A percentile compares a stretch with the other conserved stretches of the same genome.
These are phyloP conservation scores for Casuarius casuarius DNA, from an alignment of 2,113 vertebrate species.

Conservation along the genomic window DNA sequence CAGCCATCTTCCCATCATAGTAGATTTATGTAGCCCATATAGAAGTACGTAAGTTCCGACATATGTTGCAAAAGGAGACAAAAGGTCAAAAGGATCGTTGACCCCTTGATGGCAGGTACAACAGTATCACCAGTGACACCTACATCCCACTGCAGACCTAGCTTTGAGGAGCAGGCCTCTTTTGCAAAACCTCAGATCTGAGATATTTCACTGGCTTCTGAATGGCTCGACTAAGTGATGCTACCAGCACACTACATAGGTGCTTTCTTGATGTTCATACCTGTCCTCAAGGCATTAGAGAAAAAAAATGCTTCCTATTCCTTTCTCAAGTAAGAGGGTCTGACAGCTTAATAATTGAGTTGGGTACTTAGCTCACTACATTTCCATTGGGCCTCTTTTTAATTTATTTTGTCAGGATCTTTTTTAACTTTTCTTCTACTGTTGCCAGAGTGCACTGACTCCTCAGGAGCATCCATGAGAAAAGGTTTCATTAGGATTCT, in stretches of 20 bases:
- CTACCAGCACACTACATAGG: neutral
- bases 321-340: neutral
- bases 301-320: neutral
- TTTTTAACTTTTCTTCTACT: neutral
- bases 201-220: neutral
- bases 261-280: neutral
- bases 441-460: neutral
- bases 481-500: neutral
- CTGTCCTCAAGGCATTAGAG: neutral
- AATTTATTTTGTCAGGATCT: slow-evolving; percentile 5
- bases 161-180: neutral
- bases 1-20: neutral
- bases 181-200: neutral
- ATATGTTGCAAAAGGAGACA: neutral
- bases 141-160: neutral
- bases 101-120: neutral
- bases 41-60: neutral
- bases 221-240: neutral
- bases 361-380: neutral
- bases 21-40: neutral
- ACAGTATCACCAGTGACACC: neutral
- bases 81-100: neutral
- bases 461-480: neutral
- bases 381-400: neutral
- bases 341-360: slow-evolving; percentile 25